Evolutionary conservation across 2,797 vertebrate genomes (phyloP), one percentile per base, ranked within the genome.

Genomic region (Sebastes oblongus): DNA sequence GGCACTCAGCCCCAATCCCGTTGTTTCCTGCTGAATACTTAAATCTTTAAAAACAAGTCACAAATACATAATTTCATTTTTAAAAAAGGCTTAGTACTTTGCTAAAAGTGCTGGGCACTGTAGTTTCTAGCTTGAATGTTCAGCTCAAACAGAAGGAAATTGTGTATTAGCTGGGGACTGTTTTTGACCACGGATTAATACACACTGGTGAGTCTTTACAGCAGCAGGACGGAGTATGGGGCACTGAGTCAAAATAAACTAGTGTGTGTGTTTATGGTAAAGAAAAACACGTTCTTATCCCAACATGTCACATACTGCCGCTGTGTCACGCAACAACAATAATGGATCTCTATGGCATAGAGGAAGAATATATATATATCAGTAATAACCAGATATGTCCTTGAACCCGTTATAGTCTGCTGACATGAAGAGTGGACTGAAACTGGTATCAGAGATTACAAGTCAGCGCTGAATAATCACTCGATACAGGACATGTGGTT

Each of bases 401-500:
- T 54, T 65, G 12, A 36, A 62, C 20, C 60, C 20, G 6, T 34
- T 69, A 27, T 18, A 77, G 46, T 71, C 36, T 25, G 18, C 39
- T 56, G 78, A 71, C 71, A 74, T 16, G n/a, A 3, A 61, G 24
- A 68, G 46, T 20, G 65, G 46, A 68, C 18, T n/a, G 29, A 74
- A 20, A 77, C 39, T 59, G 50, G 68, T 39, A 52, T 69, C 62
- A 77, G n/a, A 72, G 72, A 78, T 84, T 79, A 77, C 39, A 65
- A 50, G 36, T 46, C 66, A 46, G 42, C 10, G 66, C 34, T 77
- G 66, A 84, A 89, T 72, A 78, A 82, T 64, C 84, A 78, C 72
- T 59, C 3, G 6, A 59, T 68, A 59, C 72, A 69, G 80, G 59
- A 71, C 56, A 75, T 29, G 3, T 66, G 71, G 54, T 77, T 84